Evolutionary conservation across 2,797 vertebrate genomes (phyloP), one percentile per base, ranked within the genome.

Genomic region (Gallirallus australis): DNA sequence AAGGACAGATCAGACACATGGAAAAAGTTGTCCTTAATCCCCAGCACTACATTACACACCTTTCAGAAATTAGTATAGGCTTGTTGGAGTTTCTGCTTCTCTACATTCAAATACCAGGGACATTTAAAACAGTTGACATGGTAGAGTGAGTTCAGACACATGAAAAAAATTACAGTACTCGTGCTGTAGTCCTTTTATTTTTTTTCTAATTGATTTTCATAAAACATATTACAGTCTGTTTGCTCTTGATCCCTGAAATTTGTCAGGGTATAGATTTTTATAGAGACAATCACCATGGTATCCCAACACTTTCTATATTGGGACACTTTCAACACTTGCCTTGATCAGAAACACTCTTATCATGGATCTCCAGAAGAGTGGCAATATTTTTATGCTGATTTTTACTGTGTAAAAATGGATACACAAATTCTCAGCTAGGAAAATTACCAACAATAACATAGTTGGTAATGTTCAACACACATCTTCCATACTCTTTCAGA

Each of bases 231-330:
- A 47, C 39, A 85, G 17, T 50, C 25, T 57, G 31, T 64, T 91
- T 96, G 59, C 25, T 90, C 39, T 85, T 93, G 86, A 88, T 86
- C n/a, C 39, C 21, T 89, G 39, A 84, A 90, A 93, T 82, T 84
- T 94, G 82, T 78, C 77, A 91, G 52, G 13, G 13, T 70, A 90
- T 72, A 86, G 64, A 86, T 90, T 95, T 93, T 96, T 95, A 93
- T 66, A 86, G 85, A 94, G 59, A 89, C 39, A 77, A 91, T 94
- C 82, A 93, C 89, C 91, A 95, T 94, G 73, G 91, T 64, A 94
- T 73, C 73, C 81, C 27, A 90, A 59, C 54, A 76, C 50, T 79
- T 94, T 84, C 91, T 96, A 90, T 94, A 82, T 27, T 86, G 53
- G 50, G 60, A 88, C 25, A 63, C n/a, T 79, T 45, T 88, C 54